Base-by-base conservation (phyloP, 2,888 invertebrate genomes). In the Acanthosepion lycidas region DNA sequence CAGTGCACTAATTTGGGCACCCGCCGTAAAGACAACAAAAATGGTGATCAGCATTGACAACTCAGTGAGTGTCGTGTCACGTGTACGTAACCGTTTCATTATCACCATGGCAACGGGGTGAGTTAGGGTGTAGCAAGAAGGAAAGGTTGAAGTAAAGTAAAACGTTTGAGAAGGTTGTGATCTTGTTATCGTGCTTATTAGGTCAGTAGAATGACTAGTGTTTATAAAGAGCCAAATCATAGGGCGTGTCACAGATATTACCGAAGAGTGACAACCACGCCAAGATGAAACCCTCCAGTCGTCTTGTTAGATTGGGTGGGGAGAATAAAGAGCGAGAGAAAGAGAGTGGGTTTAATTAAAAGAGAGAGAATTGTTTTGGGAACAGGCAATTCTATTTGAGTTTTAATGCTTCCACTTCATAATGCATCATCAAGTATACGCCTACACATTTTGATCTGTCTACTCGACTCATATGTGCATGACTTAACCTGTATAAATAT, bases 21-120 rank as follows among this genome's bases (percentile, higher is more conserved):
- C 78, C 78, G 33, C 78, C n/a, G 78, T n/a, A 78, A 78, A n/a
- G 78, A 78, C 33, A 78, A 78, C 78, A 78, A 78, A 78, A n/a
- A n/a, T n/a, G 78, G 78, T 78, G 78, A 78, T 78, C 78, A n/a
- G 78, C n/a, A n/a, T 78, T 78, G 78, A 78, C 78, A n/a, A 78
- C 78, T 12, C 78, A 78, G 78, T n/a, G 78, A n/a, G 78, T n/a
- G 78, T 78, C n/a, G 78, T 78, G 78, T 78, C 78, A 78, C 78
- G 18, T 78, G 78, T 78, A 78, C 78, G n/a, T 78, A 78, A 78
- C n/a, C n/a, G 78, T 78, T n/a, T 18, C 78, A 78, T 78, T 78
- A 78, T 78, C 78, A 33, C 78, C n/a, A 78, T 78, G 18, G 78
- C n/a, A 78, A 78, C 78, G n/a, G 33, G 59, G 78, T n/a, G n/a